phyloP scores from a whole-genome alignment of 2,888 invertebrate species.

The Gisinianus flammeolus region DNA sequence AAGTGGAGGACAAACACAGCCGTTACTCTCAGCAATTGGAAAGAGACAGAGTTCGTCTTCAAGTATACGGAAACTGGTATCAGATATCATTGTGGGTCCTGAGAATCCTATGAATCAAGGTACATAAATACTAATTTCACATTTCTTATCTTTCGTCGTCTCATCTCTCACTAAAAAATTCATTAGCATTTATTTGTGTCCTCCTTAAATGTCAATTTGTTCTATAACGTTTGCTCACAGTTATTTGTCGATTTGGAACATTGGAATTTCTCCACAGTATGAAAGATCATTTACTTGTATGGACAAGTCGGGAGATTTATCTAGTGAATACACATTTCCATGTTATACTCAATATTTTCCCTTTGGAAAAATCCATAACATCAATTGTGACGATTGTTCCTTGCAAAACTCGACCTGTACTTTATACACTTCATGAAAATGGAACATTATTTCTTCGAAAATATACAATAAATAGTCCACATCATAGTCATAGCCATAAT shows the following conservation, averaged over 20 bases:
- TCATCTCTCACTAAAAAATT: too few species aligned
- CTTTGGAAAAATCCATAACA: constrained; percentile 35
- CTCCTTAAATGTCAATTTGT: too few species aligned
- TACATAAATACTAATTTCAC: too few species aligned
- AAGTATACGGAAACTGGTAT: constrained; percentile 54
- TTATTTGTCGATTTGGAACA: constrained; percentile 35
- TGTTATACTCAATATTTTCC: constrained; percentile 41
- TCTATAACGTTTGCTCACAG: too few species aligned
- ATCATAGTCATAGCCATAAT: constrained; percentile 46
- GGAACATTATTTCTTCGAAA: constrained; percentile 52
- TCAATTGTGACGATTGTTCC: constrained; percentile 49
- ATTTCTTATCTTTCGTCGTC: too few species aligned
- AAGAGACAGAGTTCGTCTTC: constrained; percentile 45
- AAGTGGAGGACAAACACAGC: background rate
- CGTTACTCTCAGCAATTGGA: constrained; percentile 12
- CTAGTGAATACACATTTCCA: constrained; percentile 55
- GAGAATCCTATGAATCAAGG: constrained; percentile 45
- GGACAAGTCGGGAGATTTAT: constrained; percentile 48
- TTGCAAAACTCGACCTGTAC: constrained; percentile 45
- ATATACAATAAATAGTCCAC: constrained; percentile 50
- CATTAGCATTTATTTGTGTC: too few species aligned
- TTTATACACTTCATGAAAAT: constrained; percentile 56
- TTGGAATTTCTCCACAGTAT: constrained; percentile 51
- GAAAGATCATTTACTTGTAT: constrained; percentile 52
- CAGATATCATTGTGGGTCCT: constrained; percentile 57